Base-by-base conservation (phyloP, 2,113 vertebrate genomes). In the Pelobates fuscus region DNA sequence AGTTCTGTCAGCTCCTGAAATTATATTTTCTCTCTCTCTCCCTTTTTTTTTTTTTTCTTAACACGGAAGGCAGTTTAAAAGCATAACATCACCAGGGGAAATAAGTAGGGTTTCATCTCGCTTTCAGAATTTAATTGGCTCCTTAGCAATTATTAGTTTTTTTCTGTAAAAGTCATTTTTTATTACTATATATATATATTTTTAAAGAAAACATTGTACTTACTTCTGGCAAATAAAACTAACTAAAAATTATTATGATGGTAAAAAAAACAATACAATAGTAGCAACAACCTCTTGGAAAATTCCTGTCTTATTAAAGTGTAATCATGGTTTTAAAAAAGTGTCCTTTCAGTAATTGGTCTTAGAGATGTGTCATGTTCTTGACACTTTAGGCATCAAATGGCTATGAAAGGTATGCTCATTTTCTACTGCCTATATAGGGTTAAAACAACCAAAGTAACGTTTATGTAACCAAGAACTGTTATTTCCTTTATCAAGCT, bases 1-100 rank as follows among this genome's bases (percentile, higher is more conserved):
- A 98, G 96, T 98, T 99, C 96, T 99, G 97, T 99, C 96, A 99
- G 96, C 96, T 98, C 96, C 95, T 97, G 95, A 98, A 99, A 99
- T 99, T 94, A 98, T 99, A 99, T 99, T 99, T 98, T 99, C 95
- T 95, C 94, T 95, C 92, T 94, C 94, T 94, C 92, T 81, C 84
- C 78, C 70, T 44, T 70, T 2, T 0, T 0, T 5, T 41, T 61
- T 27, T 77, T 74, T 79, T 66, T 62, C 44, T 86, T 85, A 91
- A 95, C 93, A 94, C 88, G 94, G 95, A 98, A 97, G 95, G 94
- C 90, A 95, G 94, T 97, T 98, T 96, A 96, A 77, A 95, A 98
- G 95, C 95, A 95, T 95, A 94, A 98, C 97, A 98, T 99, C 95
- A 98, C 96, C 97, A 98, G 96, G 96, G 97, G 97, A 99, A 99